Evolutionary conservation across 1,140 invertebrate genomes (phyloP).

Genomic region (Drosophila nigrodunni): DNA sequence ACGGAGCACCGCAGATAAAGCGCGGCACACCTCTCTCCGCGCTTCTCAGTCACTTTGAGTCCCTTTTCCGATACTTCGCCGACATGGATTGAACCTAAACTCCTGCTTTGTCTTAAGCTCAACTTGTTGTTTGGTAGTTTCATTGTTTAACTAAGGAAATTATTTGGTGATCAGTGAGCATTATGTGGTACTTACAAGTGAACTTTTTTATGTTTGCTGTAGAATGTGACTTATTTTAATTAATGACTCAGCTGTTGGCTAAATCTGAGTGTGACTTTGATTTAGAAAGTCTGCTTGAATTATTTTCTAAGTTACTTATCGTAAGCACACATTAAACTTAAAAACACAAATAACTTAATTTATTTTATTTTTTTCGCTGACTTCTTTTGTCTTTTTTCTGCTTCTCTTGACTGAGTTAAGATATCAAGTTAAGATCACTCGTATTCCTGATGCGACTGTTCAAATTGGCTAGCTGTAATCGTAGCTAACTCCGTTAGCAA

Average conservation of each 20-base stretch:
- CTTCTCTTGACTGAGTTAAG: not conserved
- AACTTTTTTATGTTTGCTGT: too few relatives aligned
- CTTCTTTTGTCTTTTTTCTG: not conserved
- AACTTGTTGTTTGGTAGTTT: constrained; percentile 8
- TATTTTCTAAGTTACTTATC: too few relatives aligned
- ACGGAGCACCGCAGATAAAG: constrained; percentile 75
- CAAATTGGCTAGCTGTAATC: too few relatives aligned
- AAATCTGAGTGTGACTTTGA: too few relatives aligned
- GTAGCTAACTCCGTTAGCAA: not conserved
- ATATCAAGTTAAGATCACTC: not conserved
- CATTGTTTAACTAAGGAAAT: constrained; percentile 5
- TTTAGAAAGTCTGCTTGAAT: too few relatives aligned
- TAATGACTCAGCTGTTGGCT: too few relatives aligned
- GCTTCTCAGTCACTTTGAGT: too few relatives aligned
- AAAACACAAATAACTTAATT: too few relatives aligned
- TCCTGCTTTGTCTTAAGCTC: constrained; percentile 4
- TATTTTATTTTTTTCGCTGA: not conserved
- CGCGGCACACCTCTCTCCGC: not conserved
- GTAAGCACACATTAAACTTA: too few relatives aligned
- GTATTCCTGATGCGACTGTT: too few relatives aligned
- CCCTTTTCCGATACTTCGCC: not conserved
- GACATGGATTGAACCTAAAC: not conserved
- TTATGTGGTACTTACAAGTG: not conserved
- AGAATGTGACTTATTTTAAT: too few relatives aligned
- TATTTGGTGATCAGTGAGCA: not conserved